Evolutionary conservation across 2,797 vertebrate genomes (phyloP).

Genomic region (Moxostoma hubbsi): DNA sequence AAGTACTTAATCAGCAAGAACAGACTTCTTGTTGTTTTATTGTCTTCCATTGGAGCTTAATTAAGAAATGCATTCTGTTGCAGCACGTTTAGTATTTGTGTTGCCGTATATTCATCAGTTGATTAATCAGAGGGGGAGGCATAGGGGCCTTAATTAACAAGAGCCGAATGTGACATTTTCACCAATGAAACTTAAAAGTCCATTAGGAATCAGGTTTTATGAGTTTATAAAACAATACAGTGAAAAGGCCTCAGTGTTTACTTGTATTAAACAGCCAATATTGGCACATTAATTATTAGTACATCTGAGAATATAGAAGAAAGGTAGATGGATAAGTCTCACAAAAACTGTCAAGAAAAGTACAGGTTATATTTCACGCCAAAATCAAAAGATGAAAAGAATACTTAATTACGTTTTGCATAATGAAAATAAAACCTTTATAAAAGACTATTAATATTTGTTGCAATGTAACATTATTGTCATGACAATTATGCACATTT

Average conservation of each 20-base stretch:
- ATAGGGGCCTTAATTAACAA: slow-evolving; percentile 53
- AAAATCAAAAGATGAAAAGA: too few species aligned
- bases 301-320: not conserved
- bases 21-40: slow-evolving; percentile 40
- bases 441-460: too few species aligned
- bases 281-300: not conserved
- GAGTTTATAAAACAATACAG: slow-evolving; percentile 31
- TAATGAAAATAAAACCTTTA: too few species aligned
- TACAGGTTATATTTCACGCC: too few species aligned
- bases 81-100: slow-evolving; percentile 10
- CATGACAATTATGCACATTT: too few species aligned
- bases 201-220: slow-evolving; percentile 30
- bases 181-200: slow-evolving; percentile 50
- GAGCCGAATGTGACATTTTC: slow-evolving; percentile 46
- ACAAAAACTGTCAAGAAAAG: not conserved
- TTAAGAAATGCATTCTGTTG: slow-evolving; percentile 38
- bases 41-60: slow-evolving; percentile 47
- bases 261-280: not conserved
- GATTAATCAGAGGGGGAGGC: slow-evolving; percentile 44
- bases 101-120: slow-evolving; percentile 50
- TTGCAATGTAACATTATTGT: too few species aligned
- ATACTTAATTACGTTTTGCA: too few species aligned
- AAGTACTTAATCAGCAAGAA: slow-evolving; percentile 44
- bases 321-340: not conserved
- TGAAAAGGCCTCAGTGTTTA: slow-evolving; percentile 25